These are phyloP conservation scores for Xylocopa sonorina DNA, from an alignment of 1,140 invertebrate genomes.

Conservation along the genomic window DNA sequence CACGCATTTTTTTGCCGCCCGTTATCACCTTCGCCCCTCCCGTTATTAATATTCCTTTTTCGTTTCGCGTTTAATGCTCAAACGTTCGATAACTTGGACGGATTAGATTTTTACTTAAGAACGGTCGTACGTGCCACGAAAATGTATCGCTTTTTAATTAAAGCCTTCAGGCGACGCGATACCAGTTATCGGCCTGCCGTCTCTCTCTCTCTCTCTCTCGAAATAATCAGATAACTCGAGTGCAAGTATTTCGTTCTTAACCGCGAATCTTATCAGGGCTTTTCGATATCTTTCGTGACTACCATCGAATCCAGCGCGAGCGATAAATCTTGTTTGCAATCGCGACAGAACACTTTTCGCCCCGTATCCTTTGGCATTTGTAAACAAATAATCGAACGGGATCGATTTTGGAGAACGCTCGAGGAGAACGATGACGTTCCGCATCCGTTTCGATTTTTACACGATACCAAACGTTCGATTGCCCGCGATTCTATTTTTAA, in stretches of 20 bases:
- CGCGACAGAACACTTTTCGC: neutral
- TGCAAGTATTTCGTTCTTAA: constrained; percentile 52
- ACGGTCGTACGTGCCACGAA: neutral
- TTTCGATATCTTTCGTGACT: constrained; percentile 29
- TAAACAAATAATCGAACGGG: constrained; percentile 25
- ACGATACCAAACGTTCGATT: no score
- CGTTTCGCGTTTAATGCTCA: no score
- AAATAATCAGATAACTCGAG: constrained; percentile 58
- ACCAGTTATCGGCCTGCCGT: constrained; percentile 23
- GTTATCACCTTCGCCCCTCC: neutral
- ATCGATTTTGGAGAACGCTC: neutral
- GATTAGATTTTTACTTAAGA: neutral
- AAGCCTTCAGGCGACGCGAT: constrained; percentile 20
- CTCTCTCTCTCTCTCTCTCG: neutral
- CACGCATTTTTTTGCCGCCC: neutral
- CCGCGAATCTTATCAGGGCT: constrained; percentile 47
- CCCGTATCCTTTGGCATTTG: constrained; percentile 17
- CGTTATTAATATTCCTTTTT: neutral
- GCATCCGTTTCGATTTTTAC: no score
- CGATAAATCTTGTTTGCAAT: constrained; percentile 22
- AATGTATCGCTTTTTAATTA: constrained; percentile 28
- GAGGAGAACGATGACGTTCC: no score
- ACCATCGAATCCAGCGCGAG: constrained; percentile 26
- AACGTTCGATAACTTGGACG: neutral
- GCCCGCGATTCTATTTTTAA: no score